These are phyloP conservation scores for Cantharis rufa DNA, from an alignment of 2,888 invertebrate species.

Conservation along the genomic window DNA sequence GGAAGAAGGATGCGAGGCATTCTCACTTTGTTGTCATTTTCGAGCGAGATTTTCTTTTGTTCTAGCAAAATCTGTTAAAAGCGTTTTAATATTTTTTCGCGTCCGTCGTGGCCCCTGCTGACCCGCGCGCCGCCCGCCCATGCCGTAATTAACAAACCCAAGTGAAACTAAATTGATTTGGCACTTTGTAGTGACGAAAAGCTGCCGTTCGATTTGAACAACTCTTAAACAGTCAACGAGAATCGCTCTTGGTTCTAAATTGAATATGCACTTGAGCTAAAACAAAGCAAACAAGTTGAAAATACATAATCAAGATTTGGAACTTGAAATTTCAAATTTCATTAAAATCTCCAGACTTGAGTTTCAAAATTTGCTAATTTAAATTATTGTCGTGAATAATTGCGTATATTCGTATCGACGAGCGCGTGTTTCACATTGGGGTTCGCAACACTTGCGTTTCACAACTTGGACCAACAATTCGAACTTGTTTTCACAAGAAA, in stretches of 20 bases:
- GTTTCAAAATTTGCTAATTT: not conserved
- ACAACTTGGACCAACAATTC: not conserved
- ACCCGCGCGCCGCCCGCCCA: not conserved
- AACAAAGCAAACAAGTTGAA: constrained; percentile 1
- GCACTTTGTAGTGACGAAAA: not conserved
- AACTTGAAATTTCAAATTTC: not conserved
- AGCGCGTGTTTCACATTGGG: not conserved
- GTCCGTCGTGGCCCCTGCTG: not conserved
- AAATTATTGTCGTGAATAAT: not conserved
- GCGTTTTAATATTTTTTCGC: not conserved
- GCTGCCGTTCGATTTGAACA: not conserved
- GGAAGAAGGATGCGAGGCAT: not conserved
- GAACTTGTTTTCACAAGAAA: not conserved
- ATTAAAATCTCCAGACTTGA: not conserved
- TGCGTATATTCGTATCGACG: not conserved
- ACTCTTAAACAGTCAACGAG: not conserved
- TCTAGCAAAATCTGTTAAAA: not conserved
- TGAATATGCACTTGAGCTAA: constrained; percentile 1
- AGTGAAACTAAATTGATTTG: not conserved
- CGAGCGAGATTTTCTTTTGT: not conserved
- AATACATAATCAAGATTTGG: not conserved
- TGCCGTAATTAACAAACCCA: not conserved
- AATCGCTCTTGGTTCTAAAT: not conserved
- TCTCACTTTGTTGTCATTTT: not conserved
- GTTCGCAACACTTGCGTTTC: not conserved